Percentiles rank a stretch among this genome's conserved stretches.
Conservation (phyloP, 1,140 invertebrate genomes). For the Dinothrombium tinctorium region DNA sequence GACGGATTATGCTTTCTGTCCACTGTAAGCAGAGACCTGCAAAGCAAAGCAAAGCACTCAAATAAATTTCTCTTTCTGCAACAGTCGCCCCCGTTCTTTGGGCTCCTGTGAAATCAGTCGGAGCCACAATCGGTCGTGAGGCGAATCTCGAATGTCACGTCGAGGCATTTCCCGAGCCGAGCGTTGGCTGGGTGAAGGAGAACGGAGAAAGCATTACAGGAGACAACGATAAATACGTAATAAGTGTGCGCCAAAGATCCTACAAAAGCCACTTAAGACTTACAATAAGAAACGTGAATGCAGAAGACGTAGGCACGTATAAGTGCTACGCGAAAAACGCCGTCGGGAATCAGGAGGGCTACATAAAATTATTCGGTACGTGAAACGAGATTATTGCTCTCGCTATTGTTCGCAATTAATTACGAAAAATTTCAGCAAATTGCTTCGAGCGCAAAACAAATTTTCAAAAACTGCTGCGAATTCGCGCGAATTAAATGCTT, state of each 20-base stretch:
- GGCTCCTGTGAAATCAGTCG: conserved; percentile 59
- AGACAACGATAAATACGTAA: conserved; percentile 4
- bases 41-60: neutral
- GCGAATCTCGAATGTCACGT: conserved; percentile 67
- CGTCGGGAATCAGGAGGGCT: conserved; percentile 38
- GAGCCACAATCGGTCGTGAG: conserved; percentile 48
- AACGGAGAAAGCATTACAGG: conserved; percentile 12
- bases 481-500: too few relatives aligned
- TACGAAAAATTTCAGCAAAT: too few relatives aligned
- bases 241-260: neutral
- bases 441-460: too few relatives aligned
- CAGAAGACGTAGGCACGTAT: conserved; percentile 62
- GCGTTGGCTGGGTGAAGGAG: conserved; percentile 56
- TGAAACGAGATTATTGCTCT: too few relatives aligned
- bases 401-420: too few relatives aligned
- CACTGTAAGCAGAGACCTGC: conserved; percentile 43
- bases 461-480: too few relatives aligned
- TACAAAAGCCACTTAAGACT: neutral
- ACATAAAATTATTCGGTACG: conserved; percentile 59
- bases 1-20: conserved; percentile 73
- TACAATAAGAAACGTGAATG: conserved; percentile 29
- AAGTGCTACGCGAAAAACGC: conserved; percentile 63
- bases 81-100: conserved; percentile 66
- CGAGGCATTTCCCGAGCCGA: conserved; percentile 61
- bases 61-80: conserved; percentile 2